Base-by-base conservation (phyloP, 2,113 vertebrate genomes). In the Perccottus glenii region DNA sequence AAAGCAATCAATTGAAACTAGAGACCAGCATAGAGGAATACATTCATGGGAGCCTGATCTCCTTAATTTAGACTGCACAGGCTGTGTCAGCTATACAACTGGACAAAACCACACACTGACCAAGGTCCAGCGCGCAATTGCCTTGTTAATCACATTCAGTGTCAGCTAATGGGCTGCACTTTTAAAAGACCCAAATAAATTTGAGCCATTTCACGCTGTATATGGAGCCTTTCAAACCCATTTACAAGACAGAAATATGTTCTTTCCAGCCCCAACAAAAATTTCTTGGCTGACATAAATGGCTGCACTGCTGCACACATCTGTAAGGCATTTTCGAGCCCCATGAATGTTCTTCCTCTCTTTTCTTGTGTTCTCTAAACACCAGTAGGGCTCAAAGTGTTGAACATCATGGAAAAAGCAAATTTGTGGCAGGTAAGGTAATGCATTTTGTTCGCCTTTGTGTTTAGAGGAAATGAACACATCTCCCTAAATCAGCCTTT, bases 1-100 rank as follows among this genome's bases (percentile, higher is more conserved):
- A 87, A 89, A 82, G 75, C 72, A 87, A 87, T 88, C 83, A 88
- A 86, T 86, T 84, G 77, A 77, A 81, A 83, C 75, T 60, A 85
- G 82, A 79, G 75, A 82, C 67, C 79, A 84, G 65, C 70, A 78
- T 80, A 77, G 67, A 85, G 78, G 82, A 80, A 83, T 78, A 75
- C 66, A 69, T 81, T 74, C 71, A 76, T 0, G 12, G 58, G 58
- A 58, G 59, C 57, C 63, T 68, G 79, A 78, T 61, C 73, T 58
- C 36, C 67, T 73, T 55, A 43, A 47, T 66, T 70, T 70, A 73
- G 70, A 71, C 67, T 36, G 36, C 75, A 55, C 67, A 60, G 71
- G 67, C 74, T 74, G 71, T 58, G 71, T 83, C 79, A 85, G 73
- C 70, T 53, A 11, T 70, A 52, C 60, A 72, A 72, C 47, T 56